Evolutionary conservation across 2,888 invertebrate species (phyloP), one percentile per base, ranked within the genome.

Genomic region (Philereme vetulata): DNA sequence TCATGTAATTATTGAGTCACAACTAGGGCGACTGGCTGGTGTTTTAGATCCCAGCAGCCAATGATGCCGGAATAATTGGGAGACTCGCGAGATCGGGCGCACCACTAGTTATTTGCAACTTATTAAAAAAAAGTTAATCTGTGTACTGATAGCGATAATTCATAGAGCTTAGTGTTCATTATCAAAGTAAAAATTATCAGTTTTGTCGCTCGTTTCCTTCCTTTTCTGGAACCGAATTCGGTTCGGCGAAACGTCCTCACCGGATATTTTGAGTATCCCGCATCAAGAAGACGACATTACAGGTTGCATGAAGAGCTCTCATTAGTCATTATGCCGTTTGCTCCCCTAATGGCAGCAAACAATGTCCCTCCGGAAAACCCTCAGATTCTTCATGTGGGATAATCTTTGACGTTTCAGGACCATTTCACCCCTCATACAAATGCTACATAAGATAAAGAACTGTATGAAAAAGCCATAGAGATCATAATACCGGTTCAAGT

Each of bases 301-400:
- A 21, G 21, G 47, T 9, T 66, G 71, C 67, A 75, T 72, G 68
- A 78, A 77, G 80, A 76, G 74, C 77, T 77, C 78, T 86, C 86
- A 87, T 88, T 87, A 84, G 42, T 9, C 10, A 40, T 78, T 21
- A 75, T 76, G 77, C 76, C 78, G 79, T 81, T 78, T 71, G 66
- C 80, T 81, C 84, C 84, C 86, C 80, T 78, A 78, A 77, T 78
- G 72, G 74, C 65, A 64, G 67, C 78, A 80, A 81, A 88, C 84
- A 86, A 84, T 65, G 42, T 48, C 53, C 55, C 10, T 81, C 68
- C 68, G 56, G 53, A 64, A 72, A 71, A 73, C 72, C 75, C 72
- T 70, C 71, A 72, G 43, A 47, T 66, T 36, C 35, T 36, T 36
- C 7, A 7, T 36, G 35, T 7, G 38, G 38, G 4, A 38, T 38